Evolutionary conservation across 2,113 vertebrate species (phyloP), one percentile per base, ranked within the genome.

Genomic region (Prionailurus viverrinus): DNA sequence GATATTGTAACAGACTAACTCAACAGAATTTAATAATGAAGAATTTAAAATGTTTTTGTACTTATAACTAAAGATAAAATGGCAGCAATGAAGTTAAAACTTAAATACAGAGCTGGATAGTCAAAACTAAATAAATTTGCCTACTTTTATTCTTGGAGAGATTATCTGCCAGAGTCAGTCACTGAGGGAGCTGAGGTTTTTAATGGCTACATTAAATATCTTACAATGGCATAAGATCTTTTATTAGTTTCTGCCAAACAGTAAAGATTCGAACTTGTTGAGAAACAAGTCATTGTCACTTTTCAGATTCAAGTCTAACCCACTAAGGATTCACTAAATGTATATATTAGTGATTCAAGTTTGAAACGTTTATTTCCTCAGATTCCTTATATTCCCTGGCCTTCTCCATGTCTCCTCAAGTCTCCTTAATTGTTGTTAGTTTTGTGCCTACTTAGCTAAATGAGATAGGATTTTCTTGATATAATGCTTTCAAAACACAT

Each of bases 121-220:
- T 9, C 14, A 84, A 96, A 94, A 83, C 18, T 71, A 90, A 89
- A 85, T 94, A 94, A 95, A 90, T 88, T 45, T 89, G 55, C n/a
- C 79, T 91, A 89, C n/a, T 63, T 58, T 79, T 86, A 55, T 80
- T 41, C 9, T 53, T 94, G 63, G 21, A 61, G 8, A 85, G 53
- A 83, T 53, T 93, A 19, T 61, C 33, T 68, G 7, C n/a, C 41
- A 91, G 21, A 82, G 31, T 33, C 74, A 92, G 29, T 14, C 51
- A 83, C 12, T 74, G 4, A 94, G 12, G 41, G 15, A 92, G 10
- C 36, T 80, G 71, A 94, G 33, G 27, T 7, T 96, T 85, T 86
- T 83, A 93, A 87, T 63, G 29, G 18, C 2, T 48, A 71, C 29
- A 90, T 89, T 83, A 82, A 92, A 73, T 33, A 83, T 83, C 29